Conservation (phyloP, 1,140 invertebrate genomes). For the Drosophila athabasca region DNA sequence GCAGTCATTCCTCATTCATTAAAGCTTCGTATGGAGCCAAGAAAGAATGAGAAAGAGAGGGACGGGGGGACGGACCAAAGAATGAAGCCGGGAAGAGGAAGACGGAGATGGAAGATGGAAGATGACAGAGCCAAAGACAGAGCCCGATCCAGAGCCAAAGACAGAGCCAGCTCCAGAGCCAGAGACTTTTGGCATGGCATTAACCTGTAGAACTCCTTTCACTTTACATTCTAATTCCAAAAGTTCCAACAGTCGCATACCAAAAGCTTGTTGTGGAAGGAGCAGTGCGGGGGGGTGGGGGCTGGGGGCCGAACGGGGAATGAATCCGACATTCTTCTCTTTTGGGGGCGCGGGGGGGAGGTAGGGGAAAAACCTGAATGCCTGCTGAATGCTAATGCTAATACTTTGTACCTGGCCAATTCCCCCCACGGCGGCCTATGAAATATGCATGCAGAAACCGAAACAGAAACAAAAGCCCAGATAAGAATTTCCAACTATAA, state of each 20-base stretch:
- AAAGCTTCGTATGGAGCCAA: conserved; percentile 37
- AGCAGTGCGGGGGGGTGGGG: not conserved
- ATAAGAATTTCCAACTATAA: conserved; percentile 29
- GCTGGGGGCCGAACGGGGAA: no score
- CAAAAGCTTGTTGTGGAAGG: conserved; percentile 30
- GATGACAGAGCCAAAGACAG: not conserved
- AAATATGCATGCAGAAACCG: conserved; percentile 32
- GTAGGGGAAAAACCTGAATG: conserved; percentile 63
- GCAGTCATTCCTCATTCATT: conserved; percentile 74
- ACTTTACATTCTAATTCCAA: conserved; percentile 81
- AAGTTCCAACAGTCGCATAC: conserved; percentile 78
- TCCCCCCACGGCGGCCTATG: conserved; percentile 51
- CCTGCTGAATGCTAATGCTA: conserved; percentile 69
- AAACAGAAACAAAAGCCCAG: conserved; percentile 1
- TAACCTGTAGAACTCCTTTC: conserved; percentile 80
- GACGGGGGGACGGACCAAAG: not conserved
- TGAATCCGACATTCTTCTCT: conserved; percentile 52
- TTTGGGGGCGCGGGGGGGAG: conserved; percentile 3
- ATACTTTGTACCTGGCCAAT: conserved; percentile 37
- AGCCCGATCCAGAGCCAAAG: conserved; percentile 6
- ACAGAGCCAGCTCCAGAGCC: conserved; percentile 5
- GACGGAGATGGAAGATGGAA: not conserved
- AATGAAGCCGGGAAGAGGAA: conserved; percentile 6
- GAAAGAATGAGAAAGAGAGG: conserved; percentile 20
- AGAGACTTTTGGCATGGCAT: conserved; percentile 57